phyloP scores from a whole-genome alignment of 2,888 invertebrate genomes.

The Heliconius erato region DNA sequence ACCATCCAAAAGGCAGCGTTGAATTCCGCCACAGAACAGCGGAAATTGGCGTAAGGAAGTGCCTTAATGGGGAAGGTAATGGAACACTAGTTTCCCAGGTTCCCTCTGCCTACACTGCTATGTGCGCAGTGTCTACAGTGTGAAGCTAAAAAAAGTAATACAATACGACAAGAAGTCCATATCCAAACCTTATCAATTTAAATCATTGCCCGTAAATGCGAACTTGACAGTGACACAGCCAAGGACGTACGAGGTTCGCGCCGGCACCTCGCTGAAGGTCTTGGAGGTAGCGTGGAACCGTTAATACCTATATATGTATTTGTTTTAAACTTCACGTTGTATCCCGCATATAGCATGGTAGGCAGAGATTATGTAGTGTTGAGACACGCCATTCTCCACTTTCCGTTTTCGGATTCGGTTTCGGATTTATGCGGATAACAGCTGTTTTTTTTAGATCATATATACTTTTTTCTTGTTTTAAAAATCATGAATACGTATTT shows the following conservation, averaged over 20 bases:
- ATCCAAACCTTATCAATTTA: background rate
- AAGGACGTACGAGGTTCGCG: constrained; percentile 33
- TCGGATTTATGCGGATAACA: no score
- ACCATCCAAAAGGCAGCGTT: no score
- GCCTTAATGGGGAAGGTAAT: background rate
- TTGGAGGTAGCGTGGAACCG: background rate
- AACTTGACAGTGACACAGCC: constrained; percentile 29
- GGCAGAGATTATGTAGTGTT: no score
- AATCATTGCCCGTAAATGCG: constrained; percentile 4
- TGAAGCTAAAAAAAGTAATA: background rate
- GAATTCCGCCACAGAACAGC: background rate
- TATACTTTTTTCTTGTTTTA: no score
- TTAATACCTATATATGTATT: background rate
- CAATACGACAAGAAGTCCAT: background rate
- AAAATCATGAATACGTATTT: no score
- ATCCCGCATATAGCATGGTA: no score
- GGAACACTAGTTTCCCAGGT: background rate
- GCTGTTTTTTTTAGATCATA: no score
- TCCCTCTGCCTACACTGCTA: no score
- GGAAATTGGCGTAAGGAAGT: background rate
- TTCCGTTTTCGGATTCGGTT: no score
- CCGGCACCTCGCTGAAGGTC: constrained; percentile 19
- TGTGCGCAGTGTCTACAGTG: no score
- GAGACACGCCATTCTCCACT: no score
- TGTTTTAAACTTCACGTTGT: no score